phyloP scores from a whole-genome alignment of 2,113 vertebrate species.

The Dromiciops gliroides region DNA sequence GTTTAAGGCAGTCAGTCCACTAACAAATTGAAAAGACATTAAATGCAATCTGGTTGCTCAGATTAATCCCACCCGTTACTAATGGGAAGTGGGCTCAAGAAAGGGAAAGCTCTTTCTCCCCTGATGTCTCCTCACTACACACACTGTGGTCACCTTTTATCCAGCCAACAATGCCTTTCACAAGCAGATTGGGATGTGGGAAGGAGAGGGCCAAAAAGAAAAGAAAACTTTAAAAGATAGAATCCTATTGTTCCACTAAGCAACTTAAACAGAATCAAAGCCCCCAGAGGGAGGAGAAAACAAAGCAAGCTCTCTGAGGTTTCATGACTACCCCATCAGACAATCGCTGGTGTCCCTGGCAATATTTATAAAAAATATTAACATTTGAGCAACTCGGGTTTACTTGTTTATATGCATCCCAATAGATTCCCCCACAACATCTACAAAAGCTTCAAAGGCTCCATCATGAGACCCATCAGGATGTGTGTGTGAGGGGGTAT shows the following conservation, averaged over 20 bases:
- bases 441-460: constrained; percentile 77
- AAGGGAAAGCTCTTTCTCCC: constrained; percentile 10
- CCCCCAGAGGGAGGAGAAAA: constrained; percentile 67
- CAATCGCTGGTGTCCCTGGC: constrained; percentile 60
- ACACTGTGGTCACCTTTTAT: constrained; percentile 28
- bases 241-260: constrained; percentile 68
- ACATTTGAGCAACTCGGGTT: constrained; percentile 76
- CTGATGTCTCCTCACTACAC: background rate
- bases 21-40: constrained; percentile 49
- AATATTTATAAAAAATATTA: constrained; percentile 74
- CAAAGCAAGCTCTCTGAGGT: constrained; percentile 71
- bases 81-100: constrained; percentile 16
- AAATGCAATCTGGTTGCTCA: background rate
- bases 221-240: constrained; percentile 63
- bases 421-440: constrained; percentile 64
- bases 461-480: constrained; percentile 60
- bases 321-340: constrained; percentile 70
- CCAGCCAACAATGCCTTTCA: constrained; percentile 54
- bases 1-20: background rate
- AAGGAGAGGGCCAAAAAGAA: background rate
- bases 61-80: constrained; percentile 44
- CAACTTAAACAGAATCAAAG: constrained; percentile 65
- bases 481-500: constrained; percentile 52
- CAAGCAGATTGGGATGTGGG: constrained; percentile 47
- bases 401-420: constrained; percentile 81